Conservation (phyloP, 2,888 invertebrate species). For the Rhogogaster chlorosoma region DNA sequence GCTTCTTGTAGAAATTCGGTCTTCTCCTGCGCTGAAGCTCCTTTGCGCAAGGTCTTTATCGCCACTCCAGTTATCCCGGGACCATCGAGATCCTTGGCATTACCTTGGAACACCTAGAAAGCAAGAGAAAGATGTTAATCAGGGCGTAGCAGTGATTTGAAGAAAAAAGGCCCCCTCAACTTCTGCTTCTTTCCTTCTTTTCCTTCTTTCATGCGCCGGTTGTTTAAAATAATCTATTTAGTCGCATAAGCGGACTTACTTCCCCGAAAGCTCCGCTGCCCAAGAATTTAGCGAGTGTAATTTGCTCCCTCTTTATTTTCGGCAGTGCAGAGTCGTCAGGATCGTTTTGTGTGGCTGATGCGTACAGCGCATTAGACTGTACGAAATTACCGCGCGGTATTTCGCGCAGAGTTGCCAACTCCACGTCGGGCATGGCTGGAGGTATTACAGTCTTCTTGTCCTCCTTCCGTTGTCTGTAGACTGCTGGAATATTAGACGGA, state of each 20-base stretch:
- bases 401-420: conserved; percentile 92
- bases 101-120: conserved; percentile 89
- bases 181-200: no score
- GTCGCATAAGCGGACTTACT: conserved; percentile 75
- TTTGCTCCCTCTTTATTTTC: conserved; percentile 91
- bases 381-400: conserved; percentile 88
- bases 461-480: conserved; percentile 83
- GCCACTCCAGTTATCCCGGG: conserved; percentile 88
- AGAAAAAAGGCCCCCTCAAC: no score
- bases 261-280: conserved; percentile 99
- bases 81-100: conserved; percentile 85
- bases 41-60: conserved; percentile 96
- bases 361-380: conserved; percentile 93
- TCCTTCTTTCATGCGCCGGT: no score
- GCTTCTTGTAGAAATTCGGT: conserved; percentile 98
- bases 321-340: conserved; percentile 90
- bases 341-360: conserved; percentile 83
- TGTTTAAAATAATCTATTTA: no score
- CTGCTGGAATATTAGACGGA: conserved; percentile 74
- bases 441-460: conserved; percentile 85
- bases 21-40: conserved; percentile 93
- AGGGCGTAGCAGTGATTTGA: no score
- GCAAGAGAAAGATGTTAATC: not conserved
- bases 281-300: conserved; percentile 92
- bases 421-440: conserved; percentile 86